Conservation (phyloP, 2,888 invertebrate genomes). For the Endotricha flammealis region DNA sequence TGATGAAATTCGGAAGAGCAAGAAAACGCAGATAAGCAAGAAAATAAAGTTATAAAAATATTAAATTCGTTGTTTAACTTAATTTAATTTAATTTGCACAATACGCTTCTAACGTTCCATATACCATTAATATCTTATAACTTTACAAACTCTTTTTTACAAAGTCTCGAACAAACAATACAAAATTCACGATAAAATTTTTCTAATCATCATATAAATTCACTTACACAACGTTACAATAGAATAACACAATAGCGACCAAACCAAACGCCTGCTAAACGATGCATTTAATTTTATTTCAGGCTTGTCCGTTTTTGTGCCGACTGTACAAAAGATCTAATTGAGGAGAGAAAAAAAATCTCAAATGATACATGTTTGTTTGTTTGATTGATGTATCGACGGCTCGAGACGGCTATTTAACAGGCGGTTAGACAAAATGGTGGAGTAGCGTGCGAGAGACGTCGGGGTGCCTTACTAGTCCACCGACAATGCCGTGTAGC, state of each 20-base stretch:
- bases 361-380: slow-evolving; percentile 57
- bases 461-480: slow-evolving; percentile 56
- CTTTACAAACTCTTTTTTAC: too few relatives aligned
- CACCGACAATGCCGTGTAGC: slow-evolving; percentile 41
- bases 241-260: slow-evolving; percentile 29
- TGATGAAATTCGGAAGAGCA: too few relatives aligned
- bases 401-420: slow-evolving; percentile 69
- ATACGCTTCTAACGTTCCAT: too few relatives aligned
- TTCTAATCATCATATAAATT: slow-evolving; percentile 24
- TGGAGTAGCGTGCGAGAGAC: slow-evolving; percentile 49
- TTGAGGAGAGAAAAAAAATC: slow-evolving; percentile 68
- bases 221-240: slow-evolving; percentile 41
- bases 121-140: too few relatives aligned
- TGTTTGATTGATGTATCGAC: slow-evolving; percentile 76
- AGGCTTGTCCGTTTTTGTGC: slow-evolving; percentile 54
- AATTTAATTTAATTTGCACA: too few relatives aligned
- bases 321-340: slow-evolving; percentile 69
- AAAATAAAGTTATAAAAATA: too few relatives aligned
- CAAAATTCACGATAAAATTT: slow-evolving; percentile 9
- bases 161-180: slow-evolving; percentile 4
- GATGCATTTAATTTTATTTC: slow-evolving; percentile 66
- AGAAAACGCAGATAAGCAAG: too few relatives aligned
- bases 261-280: slow-evolving; percentile 44
- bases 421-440: slow-evolving; percentile 74
- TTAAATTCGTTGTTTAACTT: too few relatives aligned